Percentiles rank a stretch among this genome's conserved stretches.
phyloP scores from a whole-genome alignment of 2,113 vertebrate species.

The Platysternon megacephalum region DNA sequence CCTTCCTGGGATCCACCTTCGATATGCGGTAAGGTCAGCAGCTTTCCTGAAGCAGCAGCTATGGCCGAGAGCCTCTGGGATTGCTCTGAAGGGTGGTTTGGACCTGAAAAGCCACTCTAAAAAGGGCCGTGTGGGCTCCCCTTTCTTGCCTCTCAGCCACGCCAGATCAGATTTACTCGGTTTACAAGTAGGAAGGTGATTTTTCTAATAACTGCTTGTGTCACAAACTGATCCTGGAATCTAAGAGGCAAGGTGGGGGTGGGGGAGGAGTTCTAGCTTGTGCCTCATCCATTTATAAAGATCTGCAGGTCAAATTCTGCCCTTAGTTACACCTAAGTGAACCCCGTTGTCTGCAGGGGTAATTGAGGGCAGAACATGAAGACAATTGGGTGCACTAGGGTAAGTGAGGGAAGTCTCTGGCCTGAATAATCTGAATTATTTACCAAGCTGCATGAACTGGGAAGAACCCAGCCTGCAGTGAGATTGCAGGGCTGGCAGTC shows the following conservation, averaged over 20 bases:
- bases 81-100: neutral
- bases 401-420: neutral
- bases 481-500: neutral
- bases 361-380: neutral
- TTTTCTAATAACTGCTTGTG: neutral
- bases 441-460: neutral
- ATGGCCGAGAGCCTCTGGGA: neutral
- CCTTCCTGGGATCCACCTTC: slow-evolving; percentile 89
- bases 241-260: too few relatives aligned
- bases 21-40: slow-evolving; percentile 80
- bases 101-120: neutral
- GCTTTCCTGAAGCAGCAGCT: neutral
- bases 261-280: too few relatives aligned
- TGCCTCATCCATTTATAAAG: too few relatives aligned
- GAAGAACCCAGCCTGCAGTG: neutral
- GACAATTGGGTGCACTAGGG: neutral
- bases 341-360: neutral
- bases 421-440: neutral
- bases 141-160: neutral
- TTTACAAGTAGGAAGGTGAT: neutral
- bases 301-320: neutral
- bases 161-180: neutral
- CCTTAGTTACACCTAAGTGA: neutral
- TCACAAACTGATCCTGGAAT: too few relatives aligned
- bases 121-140: neutral